phyloP scores from a whole-genome alignment of 2,797 vertebrate species.

The Neomorphus geoffroyi region DNA sequence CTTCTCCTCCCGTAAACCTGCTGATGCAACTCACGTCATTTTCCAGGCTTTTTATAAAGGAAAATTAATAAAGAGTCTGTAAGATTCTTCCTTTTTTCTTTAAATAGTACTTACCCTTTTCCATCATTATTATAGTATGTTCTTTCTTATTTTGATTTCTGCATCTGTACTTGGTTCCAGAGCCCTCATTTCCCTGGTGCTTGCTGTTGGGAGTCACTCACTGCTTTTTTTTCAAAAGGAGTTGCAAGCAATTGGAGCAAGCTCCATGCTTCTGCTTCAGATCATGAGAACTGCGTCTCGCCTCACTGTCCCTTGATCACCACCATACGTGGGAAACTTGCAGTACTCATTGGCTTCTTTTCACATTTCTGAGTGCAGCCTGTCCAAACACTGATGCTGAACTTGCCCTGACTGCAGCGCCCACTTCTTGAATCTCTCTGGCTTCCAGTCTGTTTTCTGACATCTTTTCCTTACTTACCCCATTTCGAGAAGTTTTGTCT shows the following conservation, averaged over 20 bases:
- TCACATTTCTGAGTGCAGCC: not conserved
- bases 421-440: not conserved
- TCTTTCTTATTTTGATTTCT: not conserved
- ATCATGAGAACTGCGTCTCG: not conserved
- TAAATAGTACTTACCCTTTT: not conserved
- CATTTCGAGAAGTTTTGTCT: not conserved
- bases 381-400: not conserved
- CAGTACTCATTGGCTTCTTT: not conserved
- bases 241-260: not conserved
- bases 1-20: not conserved
- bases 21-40: not conserved
- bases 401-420: not conserved
- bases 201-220: not conserved
- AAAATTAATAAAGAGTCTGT: not conserved
- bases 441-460: not conserved
- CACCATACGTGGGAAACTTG: not conserved
- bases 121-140: not conserved
- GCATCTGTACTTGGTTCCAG: not conserved
- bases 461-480: not conserved
- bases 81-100: not conserved
- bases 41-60: not conserved
- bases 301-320: not conserved
- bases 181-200: not conserved
- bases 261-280: not conserved
- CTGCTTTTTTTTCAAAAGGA: not conserved